Conservation (phyloP, 2,113 vertebrate species). For the Gymnobelideus leadbeateri region DNA sequence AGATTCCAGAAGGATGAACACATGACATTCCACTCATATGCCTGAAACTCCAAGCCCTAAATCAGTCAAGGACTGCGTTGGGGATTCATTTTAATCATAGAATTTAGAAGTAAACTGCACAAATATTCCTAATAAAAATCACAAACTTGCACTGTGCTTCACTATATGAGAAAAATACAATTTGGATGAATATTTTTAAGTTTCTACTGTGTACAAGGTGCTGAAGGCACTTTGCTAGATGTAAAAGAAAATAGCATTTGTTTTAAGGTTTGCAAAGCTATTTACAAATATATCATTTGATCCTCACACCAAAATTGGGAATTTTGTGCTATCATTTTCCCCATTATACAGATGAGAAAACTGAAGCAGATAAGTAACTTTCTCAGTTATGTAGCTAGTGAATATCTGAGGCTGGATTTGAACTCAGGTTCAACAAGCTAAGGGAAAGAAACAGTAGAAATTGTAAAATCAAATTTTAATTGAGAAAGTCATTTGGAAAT, state of each 20-base stretch:
- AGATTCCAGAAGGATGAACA: background rate
- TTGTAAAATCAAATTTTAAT: constrained; percentile 39
- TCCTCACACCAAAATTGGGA: background rate
- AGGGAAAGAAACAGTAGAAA: constrained; percentile 22
- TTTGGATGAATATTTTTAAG: background rate
- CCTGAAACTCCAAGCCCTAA: background rate
- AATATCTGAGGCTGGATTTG: background rate
- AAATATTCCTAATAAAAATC: background rate
- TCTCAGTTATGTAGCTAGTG: too few relatives aligned
- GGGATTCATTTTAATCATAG: background rate
- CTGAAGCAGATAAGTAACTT: too few relatives aligned
- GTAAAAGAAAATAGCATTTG: background rate
- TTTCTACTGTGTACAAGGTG: background rate
- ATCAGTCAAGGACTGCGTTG: background rate
- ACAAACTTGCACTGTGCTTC: too few relatives aligned
- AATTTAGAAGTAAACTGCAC: background rate
- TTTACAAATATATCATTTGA: background rate
- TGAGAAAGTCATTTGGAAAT: constrained; percentile 36
- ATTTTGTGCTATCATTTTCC: too few relatives aligned
- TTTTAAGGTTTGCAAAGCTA: background rate
- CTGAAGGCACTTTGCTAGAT: background rate
- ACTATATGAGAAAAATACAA: background rate
- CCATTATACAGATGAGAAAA: too few relatives aligned
- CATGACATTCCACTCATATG: background rate
- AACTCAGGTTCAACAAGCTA: constrained; percentile 34